Percentiles rank a stretch among this genome's conserved stretches.
These are phyloP conservation scores for Cantharis nigra DNA, from an alignment of 2,888 invertebrate genomes.

Conservation along the genomic window DNA sequence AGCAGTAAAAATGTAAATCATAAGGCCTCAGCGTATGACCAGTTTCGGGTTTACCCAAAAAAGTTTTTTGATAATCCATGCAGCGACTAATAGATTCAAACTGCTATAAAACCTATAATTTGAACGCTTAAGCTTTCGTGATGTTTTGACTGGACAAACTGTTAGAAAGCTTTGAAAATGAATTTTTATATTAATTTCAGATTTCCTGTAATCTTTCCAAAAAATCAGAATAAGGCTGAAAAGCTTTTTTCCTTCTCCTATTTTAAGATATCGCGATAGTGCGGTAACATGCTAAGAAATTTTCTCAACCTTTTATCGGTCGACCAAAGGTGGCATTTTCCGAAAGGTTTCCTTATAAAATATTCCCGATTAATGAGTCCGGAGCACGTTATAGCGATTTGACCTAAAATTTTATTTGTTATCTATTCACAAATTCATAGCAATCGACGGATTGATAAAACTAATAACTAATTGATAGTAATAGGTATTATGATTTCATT, in stretches of 20 bases:
- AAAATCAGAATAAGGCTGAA: background rate
- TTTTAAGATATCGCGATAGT: background rate
- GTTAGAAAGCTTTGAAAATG: too few species aligned
- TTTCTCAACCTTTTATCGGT: background rate
- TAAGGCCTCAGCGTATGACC: too few species aligned
- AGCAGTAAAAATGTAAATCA: too few species aligned
- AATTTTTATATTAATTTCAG: too few species aligned
- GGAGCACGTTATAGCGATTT: background rate
- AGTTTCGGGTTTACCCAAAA: too few species aligned
- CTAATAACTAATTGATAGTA: background rate
- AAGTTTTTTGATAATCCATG: too few species aligned
- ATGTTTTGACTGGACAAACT: too few species aligned
- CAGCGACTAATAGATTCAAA: too few species aligned
- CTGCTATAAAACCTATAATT: too few species aligned
- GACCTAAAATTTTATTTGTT: background rate
- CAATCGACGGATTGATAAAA: background rate
- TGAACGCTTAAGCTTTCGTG: too few species aligned
- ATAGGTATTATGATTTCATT: background rate
- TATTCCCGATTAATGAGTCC: background rate
- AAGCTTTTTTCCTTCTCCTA: background rate
- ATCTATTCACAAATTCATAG: background rate
- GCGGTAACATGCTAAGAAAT: background rate
- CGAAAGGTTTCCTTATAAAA: background rate
- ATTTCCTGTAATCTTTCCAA: background rate
- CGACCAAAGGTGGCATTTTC: background rate